Conservation (phyloP, 2,797 vertebrate species). For the Bucorvus abyssinicus region DNA sequence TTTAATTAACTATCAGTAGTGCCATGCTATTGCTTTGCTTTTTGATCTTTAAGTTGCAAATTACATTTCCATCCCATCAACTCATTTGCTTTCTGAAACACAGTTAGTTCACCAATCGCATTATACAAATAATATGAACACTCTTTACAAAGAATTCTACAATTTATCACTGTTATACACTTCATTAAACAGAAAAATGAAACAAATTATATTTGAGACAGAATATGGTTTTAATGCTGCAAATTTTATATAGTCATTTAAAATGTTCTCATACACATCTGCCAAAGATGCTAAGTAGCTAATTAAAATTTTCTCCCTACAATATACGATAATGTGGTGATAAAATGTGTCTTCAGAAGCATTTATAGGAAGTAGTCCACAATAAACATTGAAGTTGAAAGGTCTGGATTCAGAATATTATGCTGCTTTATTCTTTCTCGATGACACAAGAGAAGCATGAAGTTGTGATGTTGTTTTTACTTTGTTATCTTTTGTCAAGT, state of each 20-base stretch:
- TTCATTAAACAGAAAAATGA: conserved; percentile 67
- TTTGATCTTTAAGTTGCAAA: conserved; percentile 53
- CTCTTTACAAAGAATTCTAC: conserved; percentile 42
- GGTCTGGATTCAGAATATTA: background rate
- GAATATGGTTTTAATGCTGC: conserved; percentile 38
- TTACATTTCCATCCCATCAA: conserved; percentile 29
- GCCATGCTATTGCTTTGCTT: conserved; percentile 15
- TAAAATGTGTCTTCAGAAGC: background rate
- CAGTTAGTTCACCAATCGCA: background rate
- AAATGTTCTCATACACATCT: conserved; percentile 35
- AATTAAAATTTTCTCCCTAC: conserved; percentile 1
- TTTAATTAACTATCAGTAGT: conserved; percentile 34
- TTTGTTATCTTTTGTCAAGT: background rate
- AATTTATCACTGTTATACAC: conserved; percentile 52
- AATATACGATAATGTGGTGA: background rate
- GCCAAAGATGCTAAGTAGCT: conserved; percentile 39
- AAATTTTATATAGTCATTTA: conserved; percentile 30
- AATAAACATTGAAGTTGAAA: conserved; percentile 8
- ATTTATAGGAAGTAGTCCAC: background rate
- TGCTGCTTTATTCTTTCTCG: background rate
- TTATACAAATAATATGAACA: conserved; percentile 35
- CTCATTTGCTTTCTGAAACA: conserved; percentile 34
- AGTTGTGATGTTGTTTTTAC: background rate
- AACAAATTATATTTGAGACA: conserved; percentile 50
- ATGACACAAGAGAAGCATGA: background rate